These are phyloP conservation scores for Agrenia bidenticulata DNA, from an alignment of 2,888 invertebrate genomes.

Conservation along the genomic window DNA sequence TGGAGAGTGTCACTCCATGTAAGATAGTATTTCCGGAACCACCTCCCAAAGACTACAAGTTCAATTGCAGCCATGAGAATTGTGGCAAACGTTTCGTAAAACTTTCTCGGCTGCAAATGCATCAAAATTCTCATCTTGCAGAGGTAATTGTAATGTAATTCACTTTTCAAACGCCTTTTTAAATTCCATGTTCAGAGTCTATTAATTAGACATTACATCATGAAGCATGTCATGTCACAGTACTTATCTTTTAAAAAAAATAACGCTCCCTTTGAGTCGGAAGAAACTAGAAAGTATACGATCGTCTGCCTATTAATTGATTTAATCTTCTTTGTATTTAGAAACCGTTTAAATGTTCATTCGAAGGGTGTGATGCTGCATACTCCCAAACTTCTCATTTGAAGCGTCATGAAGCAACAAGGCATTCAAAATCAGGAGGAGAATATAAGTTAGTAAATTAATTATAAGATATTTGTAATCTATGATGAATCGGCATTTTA, in stretches of 20 bases:
- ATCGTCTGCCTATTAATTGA: neutral
- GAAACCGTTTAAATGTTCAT: slow-evolving; percentile 43
- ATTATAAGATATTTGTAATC: slow-evolving; percentile 1
- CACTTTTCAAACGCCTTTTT: neutral
- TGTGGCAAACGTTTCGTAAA: slow-evolving; percentile 38
- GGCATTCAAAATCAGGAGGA: slow-evolving; percentile 2
- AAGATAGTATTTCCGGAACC: neutral
- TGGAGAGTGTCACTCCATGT: neutral
- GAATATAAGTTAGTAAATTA: slow-evolving; percentile 9
- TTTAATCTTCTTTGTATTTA: slow-evolving; percentile 19
- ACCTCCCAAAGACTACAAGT: slow-evolving; percentile 22
- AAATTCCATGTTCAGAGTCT: too few relatives aligned
- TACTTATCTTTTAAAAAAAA: too few relatives aligned
- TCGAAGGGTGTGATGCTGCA: slow-evolving; percentile 37
- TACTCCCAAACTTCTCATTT: slow-evolving; percentile 43
- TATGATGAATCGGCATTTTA: neutral
- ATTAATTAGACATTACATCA: too few relatives aligned
- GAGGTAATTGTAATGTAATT: slow-evolving; percentile 26
- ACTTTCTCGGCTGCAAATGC: slow-evolving; percentile 27
- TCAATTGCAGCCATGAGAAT: slow-evolving; percentile 28
- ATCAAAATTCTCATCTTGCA: slow-evolving; percentile 33
- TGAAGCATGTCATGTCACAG: too few relatives aligned
- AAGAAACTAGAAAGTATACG: too few relatives aligned
- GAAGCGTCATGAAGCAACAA: slow-evolving; percentile 34
- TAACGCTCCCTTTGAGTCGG: too few relatives aligned